phyloP scores from a whole-genome alignment of 2,888 invertebrate species.

The Lochmaea crataegi region DNA sequence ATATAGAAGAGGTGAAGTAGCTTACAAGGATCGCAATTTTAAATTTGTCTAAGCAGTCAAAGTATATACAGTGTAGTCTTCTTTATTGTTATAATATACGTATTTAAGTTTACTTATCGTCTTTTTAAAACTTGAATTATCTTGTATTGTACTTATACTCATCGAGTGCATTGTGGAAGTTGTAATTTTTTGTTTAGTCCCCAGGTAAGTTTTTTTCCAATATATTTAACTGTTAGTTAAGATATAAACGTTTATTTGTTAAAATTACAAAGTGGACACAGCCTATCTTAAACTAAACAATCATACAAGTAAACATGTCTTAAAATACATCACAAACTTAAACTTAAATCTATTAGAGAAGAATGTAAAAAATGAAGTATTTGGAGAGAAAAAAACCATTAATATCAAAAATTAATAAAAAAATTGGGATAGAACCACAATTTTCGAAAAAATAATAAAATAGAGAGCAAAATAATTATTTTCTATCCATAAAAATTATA shows the following conservation, averaged over 20 bases:
- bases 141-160: too few species aligned
- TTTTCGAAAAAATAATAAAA: not conserved
- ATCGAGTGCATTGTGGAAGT: too few species aligned
- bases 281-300: not conserved
- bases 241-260: not conserved
- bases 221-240: too few species aligned
- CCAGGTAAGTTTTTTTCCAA: too few species aligned
- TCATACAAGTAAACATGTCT: not conserved
- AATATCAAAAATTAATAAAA: not conserved
- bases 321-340: not conserved
- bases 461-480: not conserved
- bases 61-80: not conserved
- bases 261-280: constrained; percentile 1
- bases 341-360: not conserved
- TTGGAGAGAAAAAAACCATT: not conserved
- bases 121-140: too few species aligned
- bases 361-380: constrained; percentile 7
- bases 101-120: not conserved
- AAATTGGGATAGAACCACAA: not conserved
- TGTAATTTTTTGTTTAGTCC: too few species aligned
- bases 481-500: constrained; percentile 65
- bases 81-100: not conserved
- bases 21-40: constrained; percentile 78
- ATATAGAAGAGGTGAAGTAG: constrained; percentile 78
- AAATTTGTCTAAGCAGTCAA: constrained; percentile 73